phyloP scores from a whole-genome alignment of 2,113 vertebrate genomes.

The Rostratula benghalensis region DNA sequence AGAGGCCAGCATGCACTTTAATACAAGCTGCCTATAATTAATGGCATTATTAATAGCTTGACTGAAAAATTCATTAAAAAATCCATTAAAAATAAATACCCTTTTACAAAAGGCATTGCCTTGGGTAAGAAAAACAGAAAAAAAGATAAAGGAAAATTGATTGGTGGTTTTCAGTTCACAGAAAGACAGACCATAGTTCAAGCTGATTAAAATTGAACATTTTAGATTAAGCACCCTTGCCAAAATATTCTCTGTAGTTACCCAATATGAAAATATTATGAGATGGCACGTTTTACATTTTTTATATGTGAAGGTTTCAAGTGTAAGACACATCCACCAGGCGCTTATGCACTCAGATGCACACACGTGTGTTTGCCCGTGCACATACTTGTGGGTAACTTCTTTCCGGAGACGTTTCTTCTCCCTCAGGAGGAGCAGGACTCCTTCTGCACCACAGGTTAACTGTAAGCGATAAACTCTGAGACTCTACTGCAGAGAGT shows the following conservation, averaged over 20 bases:
- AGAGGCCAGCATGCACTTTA: constrained; percentile 91
- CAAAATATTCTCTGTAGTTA: constrained; percentile 86
- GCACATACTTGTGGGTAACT: constrained; percentile 19
- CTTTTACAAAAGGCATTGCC: constrained; percentile 99
- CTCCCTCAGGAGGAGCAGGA: constrained; percentile 22
- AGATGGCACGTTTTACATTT: constrained; percentile 71
- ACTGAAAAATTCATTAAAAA: constrained; percentile 99
- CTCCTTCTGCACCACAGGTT: neutral
- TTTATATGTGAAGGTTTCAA: constrained; percentile 36
- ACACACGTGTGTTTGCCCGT: rapidly evolving
- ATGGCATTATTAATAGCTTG: constrained; percentile 99
- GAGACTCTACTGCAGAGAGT: neutral
- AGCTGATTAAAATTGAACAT: constrained; percentile 88
- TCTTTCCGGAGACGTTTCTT: constrained; percentile 25
- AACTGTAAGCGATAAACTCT: constrained; percentile 40
- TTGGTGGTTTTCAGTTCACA: constrained; percentile 92
- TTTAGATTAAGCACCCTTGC: constrained; percentile 85
- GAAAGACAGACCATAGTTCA: constrained; percentile 91
- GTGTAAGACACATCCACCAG: constrained; percentile 3
- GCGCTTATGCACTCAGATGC: rapidly evolving
- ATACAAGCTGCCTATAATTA: constrained; percentile 98
- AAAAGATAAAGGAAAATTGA: constrained; percentile 89
- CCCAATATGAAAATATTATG: constrained; percentile 80
- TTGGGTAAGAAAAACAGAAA: constrained; percentile 88
- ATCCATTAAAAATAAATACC: constrained; percentile 99